These are phyloP conservation scores for Montipora efflorescens DNA, from an alignment of 64 coral and sea anemone species.

Conservation along the genomic window DNA sequence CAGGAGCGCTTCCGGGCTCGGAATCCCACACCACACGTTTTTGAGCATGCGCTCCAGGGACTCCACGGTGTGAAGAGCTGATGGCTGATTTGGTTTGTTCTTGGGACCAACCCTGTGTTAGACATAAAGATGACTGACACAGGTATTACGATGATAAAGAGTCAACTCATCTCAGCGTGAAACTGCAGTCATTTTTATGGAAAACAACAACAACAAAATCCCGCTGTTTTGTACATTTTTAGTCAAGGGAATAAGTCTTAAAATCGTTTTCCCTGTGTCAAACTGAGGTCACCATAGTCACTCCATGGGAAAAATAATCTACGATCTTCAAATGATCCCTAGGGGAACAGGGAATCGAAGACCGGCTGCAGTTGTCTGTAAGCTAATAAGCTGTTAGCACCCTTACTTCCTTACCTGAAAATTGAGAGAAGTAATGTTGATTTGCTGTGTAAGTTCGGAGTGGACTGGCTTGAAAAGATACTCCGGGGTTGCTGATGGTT, in stretches of 20 bases:
- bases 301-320: too few relatives aligned
- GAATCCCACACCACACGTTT: conserved; percentile 65
- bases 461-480: background rate
- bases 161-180: too few relatives aligned
- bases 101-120: background rate
- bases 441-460: conserved; percentile 9
- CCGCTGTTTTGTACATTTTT: too few relatives aligned
- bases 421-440: conserved; percentile 22
- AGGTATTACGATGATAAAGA: too few relatives aligned
- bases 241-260: too few relatives aligned
- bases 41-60: conserved; percentile 70
- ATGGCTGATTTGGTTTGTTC: background rate
- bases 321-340: too few relatives aligned
- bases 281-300: too few relatives aligned
- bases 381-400: too few relatives aligned
- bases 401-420: conserved; percentile 25
- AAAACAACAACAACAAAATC: too few relatives aligned
- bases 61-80: conserved; percentile 69
- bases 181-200: too few relatives aligned
- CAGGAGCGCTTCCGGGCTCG: conserved; percentile 61
- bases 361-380: background rate
- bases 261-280: too few relatives aligned
- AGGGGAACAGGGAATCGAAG: too few relatives aligned
- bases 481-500: conserved; percentile 8
- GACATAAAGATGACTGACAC: background rate